Evolutionary conservation across 2,797 vertebrate genomes (phyloP).

Genomic region (Gymnopithys bicolor): DNA sequence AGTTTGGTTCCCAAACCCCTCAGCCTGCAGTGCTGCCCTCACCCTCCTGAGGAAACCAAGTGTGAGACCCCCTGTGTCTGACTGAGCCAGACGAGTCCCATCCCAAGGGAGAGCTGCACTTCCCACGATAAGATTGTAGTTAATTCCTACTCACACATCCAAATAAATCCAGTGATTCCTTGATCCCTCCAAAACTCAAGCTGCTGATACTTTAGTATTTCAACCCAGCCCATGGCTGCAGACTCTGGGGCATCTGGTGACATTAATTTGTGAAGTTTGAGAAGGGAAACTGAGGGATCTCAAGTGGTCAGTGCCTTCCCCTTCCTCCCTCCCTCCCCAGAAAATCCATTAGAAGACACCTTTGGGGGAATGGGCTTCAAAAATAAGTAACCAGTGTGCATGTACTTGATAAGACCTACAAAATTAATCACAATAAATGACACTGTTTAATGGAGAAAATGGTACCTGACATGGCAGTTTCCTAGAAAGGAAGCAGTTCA

Average conservation of each 20-base stretch:
- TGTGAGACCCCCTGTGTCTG: accelerated
- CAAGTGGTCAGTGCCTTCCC: not conserved
- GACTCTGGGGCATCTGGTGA: not conserved
- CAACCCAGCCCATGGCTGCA: not conserved
- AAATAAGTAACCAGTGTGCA: not conserved
- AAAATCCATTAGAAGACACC: not conserved
- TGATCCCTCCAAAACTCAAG: not conserved
- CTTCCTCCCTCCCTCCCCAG: not conserved
- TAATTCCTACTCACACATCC: not conserved
- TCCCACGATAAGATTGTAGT: not conserved
- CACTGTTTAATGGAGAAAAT: not conserved
- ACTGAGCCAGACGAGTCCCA: not conserved
- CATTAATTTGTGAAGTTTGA: not conserved
- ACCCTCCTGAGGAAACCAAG: accelerated
- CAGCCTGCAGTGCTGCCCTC: not conserved
- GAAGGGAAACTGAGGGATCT: not conserved
- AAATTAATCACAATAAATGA: constrained; percentile 21
- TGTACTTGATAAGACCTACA: not conserved
- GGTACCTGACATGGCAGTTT: not conserved
- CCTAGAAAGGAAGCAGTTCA: not conserved
- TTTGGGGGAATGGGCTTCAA: not conserved
- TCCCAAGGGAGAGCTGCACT: not conserved
- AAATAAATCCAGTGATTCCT: not conserved
- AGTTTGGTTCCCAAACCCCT: accelerated
- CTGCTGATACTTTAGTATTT: accelerated